phyloP scores from a whole-genome alignment of 2,797 vertebrate species.

The Coranthus polyacanthus region DNA sequence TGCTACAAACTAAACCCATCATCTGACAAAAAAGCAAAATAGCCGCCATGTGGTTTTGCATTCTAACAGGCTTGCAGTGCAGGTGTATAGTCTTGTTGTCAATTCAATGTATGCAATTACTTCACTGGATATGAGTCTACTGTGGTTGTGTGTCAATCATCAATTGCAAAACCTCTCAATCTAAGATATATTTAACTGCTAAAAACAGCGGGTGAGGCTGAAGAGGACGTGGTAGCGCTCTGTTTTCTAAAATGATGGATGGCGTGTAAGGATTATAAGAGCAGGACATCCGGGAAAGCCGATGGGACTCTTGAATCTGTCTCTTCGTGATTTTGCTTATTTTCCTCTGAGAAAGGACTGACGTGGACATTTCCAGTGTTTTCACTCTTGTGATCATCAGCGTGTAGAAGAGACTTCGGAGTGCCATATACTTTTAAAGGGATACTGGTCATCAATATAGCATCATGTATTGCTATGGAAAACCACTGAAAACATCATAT shows the following conservation, averaged over 20 bases:
- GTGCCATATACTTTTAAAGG: slow-evolving; percentile 82
- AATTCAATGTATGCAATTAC: slow-evolving; percentile 79
- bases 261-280: no score
- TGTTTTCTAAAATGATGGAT: slow-evolving; percentile 50
- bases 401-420: slow-evolving; percentile 60
- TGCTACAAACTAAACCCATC: slow-evolving; percentile 84
- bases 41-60: slow-evolving; percentile 72
- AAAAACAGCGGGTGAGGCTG: slow-evolving; percentile 56
- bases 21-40: slow-evolving; percentile 69
- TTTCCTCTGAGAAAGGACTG: slow-evolving; percentile 61
- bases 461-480: slow-evolving; percentile 74
- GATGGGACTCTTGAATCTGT: slow-evolving; percentile 51
- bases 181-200: slow-evolving; percentile 72
- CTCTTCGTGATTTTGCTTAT: slow-evolving; percentile 49
- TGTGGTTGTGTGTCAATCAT: slow-evolving; percentile 76
- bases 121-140: slow-evolving; percentile 86
- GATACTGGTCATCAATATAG: slow-evolving; percentile 77
- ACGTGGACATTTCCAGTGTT: slow-evolving; percentile 40
- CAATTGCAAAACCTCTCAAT: slow-evolving; percentile 68
- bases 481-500: slow-evolving; percentile 84
- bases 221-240: slow-evolving; percentile 60
- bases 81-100: slow-evolving; percentile 73
- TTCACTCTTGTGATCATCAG: slow-evolving; percentile 38
- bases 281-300: slow-evolving; percentile 48
- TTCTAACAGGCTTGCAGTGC: slow-evolving; percentile 77